Evolutionary conservation across 2,113 vertebrate genomes (phyloP).

Genomic region (Mesembrinibis cayennensis): DNA sequence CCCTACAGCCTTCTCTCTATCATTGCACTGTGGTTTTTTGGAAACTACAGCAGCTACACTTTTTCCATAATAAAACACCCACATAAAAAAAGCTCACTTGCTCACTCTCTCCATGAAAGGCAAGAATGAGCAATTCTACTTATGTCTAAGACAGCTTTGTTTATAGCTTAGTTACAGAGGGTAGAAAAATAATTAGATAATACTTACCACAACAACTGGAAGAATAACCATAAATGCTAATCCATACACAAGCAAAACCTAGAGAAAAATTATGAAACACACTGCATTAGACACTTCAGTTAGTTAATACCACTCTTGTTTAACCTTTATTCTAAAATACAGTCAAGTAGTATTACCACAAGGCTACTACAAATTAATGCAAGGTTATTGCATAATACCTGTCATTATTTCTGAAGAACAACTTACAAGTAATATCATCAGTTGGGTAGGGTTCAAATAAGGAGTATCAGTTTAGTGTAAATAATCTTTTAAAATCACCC

Average conservation of each 20-base stretch:
- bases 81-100: not conserved
- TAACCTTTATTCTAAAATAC: not conserved
- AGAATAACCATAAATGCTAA: conserved; percentile 99
- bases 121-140: not conserved
- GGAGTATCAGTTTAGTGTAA: not conserved
- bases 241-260: conserved; percentile 96
- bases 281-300: not conserved
- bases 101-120: not conserved
- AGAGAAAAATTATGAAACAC: not conserved
- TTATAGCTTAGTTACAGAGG: not conserved
- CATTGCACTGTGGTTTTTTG: not conserved
- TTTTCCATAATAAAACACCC: not conserved
- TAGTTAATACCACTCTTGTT: not conserved
- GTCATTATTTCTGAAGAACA: not conserved
- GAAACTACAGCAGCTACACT: not conserved
- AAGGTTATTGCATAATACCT: not conserved
- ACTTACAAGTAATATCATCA: not conserved
- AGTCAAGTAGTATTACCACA: not conserved
- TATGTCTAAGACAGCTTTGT: not conserved
- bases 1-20: not conserved
- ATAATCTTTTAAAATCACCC: not conserved
- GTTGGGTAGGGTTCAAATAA: not conserved
- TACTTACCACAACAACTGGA: conserved; percentile 95
- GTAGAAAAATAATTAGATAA: not conserved
- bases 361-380: not conserved